phyloP scores from a whole-genome alignment of 37 sponge, comb jelly and placozoan genomes.

The Tethya wilhelma region DNA sequence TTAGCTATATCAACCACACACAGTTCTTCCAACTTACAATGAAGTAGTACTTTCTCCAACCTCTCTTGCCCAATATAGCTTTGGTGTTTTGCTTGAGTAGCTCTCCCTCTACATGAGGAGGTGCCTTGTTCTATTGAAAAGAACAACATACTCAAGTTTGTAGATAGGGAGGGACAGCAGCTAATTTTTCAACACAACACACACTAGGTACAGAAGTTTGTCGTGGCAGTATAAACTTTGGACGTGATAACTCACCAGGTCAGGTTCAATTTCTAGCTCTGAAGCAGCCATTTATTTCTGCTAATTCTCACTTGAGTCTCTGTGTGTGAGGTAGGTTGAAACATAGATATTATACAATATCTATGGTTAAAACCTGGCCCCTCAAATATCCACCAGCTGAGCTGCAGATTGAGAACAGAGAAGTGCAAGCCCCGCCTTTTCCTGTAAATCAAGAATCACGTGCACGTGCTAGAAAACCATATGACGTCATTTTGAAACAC shows the following conservation, averaged over 20 bases:
- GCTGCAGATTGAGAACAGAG: not conserved
- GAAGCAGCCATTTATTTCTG: slow-evolving; percentile 24
- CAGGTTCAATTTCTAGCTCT: slow-evolving; percentile 52
- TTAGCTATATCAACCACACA: too few relatives aligned
- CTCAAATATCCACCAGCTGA: not conserved
- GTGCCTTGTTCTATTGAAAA: slow-evolving; percentile 67
- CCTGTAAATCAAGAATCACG: not conserved
- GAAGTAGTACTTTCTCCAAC: slow-evolving; percentile 76
- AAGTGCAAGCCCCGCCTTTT: not conserved
- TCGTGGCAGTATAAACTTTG: too few relatives aligned
- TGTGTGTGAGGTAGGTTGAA: too few relatives aligned
- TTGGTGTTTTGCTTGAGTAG: slow-evolving; percentile 68
- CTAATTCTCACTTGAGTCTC: too few relatives aligned
- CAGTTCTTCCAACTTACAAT: slow-evolving; percentile 42
- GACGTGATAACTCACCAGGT: slow-evolving; percentile 49
- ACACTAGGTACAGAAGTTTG: too few relatives aligned
- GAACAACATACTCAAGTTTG: too few relatives aligned
- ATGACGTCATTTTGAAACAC: not conserved
- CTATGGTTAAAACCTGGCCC: not conserved
- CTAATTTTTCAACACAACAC: too few relatives aligned
- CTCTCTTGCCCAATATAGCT: slow-evolving; percentile 29
- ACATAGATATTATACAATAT: not conserved
- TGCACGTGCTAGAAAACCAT: not conserved
- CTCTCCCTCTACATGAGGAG: slow-evolving; percentile 80
- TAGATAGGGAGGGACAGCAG: not conserved